Evolutionary conservation across 1,140 invertebrate genomes (phyloP).

Genomic region (Phocides pigmalion): DNA sequence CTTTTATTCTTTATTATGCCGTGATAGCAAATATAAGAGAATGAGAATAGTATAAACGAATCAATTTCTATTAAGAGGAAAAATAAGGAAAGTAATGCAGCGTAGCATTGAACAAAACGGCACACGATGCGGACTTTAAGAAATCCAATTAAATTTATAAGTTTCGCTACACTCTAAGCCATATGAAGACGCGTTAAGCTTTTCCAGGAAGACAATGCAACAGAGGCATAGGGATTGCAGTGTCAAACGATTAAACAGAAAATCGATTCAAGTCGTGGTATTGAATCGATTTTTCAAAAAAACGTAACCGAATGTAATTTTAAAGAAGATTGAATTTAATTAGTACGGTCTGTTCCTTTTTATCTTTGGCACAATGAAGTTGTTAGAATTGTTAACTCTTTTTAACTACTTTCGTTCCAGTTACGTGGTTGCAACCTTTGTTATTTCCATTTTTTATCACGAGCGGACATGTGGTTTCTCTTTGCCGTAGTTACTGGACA

Average conservation of each 20-base stretch:
- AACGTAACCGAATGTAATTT: too few relatives aligned
- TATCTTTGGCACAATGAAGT: too few relatives aligned
- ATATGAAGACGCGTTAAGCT: constrained; percentile 16
- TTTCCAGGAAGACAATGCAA: constrained; percentile 8
- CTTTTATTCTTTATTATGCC: background rate
- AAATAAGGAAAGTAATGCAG: background rate
- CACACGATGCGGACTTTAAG: constrained; percentile 1
- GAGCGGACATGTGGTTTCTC: too few relatives aligned
- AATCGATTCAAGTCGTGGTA: background rate
- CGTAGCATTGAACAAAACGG: constrained; percentile 7
- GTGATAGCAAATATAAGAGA: background rate
- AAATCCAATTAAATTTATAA: constrained; percentile 22
- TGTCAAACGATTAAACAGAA: background rate
- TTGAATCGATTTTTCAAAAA: too few relatives aligned
- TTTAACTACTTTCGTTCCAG: too few relatives aligned
- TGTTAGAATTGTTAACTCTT: too few relatives aligned
- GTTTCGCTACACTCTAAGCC: constrained; percentile 14
- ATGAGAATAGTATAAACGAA: background rate
- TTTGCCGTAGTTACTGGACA: too few relatives aligned
- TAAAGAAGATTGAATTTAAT: too few relatives aligned
- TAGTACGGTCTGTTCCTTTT: too few relatives aligned
- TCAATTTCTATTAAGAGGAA: background rate
- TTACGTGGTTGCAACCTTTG: too few relatives aligned
- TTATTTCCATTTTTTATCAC: too few relatives aligned
- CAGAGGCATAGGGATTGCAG: background rate